phyloP scores from a whole-genome alignment of 1,140 invertebrate species.

The Zaprionus ornatus region DNA sequence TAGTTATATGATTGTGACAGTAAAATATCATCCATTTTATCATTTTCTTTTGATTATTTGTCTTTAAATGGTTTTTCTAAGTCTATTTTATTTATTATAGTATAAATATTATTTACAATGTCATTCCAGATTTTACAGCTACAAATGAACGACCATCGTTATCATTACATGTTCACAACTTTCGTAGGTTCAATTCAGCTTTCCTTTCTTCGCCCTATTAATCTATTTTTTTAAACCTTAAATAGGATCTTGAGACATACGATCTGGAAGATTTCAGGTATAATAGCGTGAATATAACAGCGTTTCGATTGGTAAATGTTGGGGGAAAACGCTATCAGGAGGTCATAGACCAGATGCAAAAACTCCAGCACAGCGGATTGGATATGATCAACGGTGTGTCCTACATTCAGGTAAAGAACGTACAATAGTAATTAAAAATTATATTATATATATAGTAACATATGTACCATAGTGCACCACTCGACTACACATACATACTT shows the following conservation, averaged over 20 bases:
- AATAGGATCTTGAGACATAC: constrained; percentile 93
- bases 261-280: constrained; percentile 97
- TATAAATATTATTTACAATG: neutral
- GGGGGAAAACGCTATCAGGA: constrained; percentile 90
- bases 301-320: constrained; percentile 93
- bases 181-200: constrained; percentile 85
- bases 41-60: neutral
- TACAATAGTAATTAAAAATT: too few relatives aligned
- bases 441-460: too few relatives aligned
- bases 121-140: constrained; percentile 84
- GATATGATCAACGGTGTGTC: constrained; percentile 64
- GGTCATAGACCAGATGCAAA: constrained; percentile 93
- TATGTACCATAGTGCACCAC: too few relatives aligned
- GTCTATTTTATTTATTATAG: too few relatives aligned
- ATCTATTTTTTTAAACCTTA: neutral
- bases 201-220: neutral
- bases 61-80: too few relatives aligned
- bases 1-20: neutral
- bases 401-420: constrained; percentile 62
- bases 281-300: constrained; percentile 96
- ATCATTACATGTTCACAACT: constrained; percentile 96
- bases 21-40: neutral
- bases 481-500: too few relatives aligned
- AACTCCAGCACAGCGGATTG: constrained; percentile 87
- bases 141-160: constrained; percentile 97